These are phyloP conservation scores for Nothobranchius furzeri DNA, from an alignment of 2,113 vertebrate genomes.

Conservation along the genomic window DNA sequence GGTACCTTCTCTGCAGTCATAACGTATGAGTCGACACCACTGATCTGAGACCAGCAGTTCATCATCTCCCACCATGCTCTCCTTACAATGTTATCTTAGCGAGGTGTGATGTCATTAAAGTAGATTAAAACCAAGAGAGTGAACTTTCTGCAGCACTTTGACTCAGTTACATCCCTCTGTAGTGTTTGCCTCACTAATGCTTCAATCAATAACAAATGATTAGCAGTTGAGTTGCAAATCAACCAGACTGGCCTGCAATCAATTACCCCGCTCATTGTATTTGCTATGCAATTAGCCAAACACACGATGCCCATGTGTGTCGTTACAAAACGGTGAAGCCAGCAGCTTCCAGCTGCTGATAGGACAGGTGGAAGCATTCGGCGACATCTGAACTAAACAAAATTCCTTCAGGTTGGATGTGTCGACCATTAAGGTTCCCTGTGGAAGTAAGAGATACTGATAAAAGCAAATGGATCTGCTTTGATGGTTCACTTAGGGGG, in stretches of 20 bases:
- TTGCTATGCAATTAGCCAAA: slow-evolving; percentile 68
- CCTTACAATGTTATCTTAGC: slow-evolving; percentile 54
- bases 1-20: slow-evolving; percentile 17
- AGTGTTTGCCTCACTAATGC: slow-evolving; percentile 60
- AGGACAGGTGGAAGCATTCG: slow-evolving; percentile 32
- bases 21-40: slow-evolving; percentile 47
- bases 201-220: slow-evolving; percentile 78
- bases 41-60: slow-evolving; percentile 51
- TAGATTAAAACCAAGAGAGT: slow-evolving; percentile 55
- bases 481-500: neutral
- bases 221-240: slow-evolving; percentile 76
- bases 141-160: slow-evolving; percentile 45
- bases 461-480: neutral
- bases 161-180: slow-evolving; percentile 33
- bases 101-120: slow-evolving; percentile 60
- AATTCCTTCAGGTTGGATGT: slow-evolving; percentile 5
- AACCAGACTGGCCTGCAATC: slow-evolving; percentile 67
- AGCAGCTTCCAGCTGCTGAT: slow-evolving; percentile 17
- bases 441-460: neutral
- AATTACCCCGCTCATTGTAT: slow-evolving; percentile 60
- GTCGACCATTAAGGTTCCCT: neutral
- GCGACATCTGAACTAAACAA: neutral
- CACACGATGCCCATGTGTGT: slow-evolving; percentile 36
- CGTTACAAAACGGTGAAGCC: slow-evolving; percentile 38
- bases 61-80: slow-evolving; percentile 47